These are phyloP conservation scores for Osmoderma eremita DNA, from an alignment of 2,888 invertebrate species.

Conservation along the genomic window DNA sequence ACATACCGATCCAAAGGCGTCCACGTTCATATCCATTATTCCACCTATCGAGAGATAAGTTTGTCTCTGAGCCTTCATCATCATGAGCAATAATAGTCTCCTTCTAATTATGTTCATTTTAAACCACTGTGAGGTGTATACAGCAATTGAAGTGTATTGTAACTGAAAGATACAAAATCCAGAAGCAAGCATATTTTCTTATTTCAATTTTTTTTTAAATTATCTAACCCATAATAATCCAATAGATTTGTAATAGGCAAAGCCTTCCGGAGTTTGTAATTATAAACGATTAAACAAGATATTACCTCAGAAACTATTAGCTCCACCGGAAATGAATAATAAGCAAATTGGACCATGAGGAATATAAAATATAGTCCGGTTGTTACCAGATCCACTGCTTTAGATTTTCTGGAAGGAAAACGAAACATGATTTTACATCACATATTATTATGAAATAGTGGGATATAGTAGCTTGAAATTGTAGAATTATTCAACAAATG, in stretches of 20 bases:
- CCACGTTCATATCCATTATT: neutral
- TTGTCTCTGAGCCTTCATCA: constrained; percentile 19
- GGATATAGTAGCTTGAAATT: too few species aligned
- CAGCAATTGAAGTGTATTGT: neutral
- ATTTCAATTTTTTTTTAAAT: too few species aligned
- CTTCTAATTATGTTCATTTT: constrained; percentile 12
- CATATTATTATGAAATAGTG: neutral
- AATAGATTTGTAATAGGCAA: neutral
- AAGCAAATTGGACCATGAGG: neutral
- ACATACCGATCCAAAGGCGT: constrained; percentile 12
- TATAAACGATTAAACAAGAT: neutral
- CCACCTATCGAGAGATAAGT: neutral
- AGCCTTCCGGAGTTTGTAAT: too few species aligned
- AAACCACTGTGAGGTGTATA: constrained; percentile 27
- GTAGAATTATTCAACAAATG: too few species aligned
- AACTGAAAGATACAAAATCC: neutral
- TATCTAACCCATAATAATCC: too few species aligned
- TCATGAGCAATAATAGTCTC: constrained; percentile 18
- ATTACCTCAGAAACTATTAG: constrained; percentile 9
- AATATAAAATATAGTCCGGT: neutral
- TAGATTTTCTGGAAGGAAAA: too few species aligned
- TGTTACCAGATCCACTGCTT: neutral
- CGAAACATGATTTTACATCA: neutral
- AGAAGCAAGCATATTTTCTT: too few species aligned
- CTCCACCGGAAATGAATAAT: constrained; percentile 13